Base-by-base conservation (phyloP, 2,888 invertebrate species). In the Deilephila porcellus region DNA sequence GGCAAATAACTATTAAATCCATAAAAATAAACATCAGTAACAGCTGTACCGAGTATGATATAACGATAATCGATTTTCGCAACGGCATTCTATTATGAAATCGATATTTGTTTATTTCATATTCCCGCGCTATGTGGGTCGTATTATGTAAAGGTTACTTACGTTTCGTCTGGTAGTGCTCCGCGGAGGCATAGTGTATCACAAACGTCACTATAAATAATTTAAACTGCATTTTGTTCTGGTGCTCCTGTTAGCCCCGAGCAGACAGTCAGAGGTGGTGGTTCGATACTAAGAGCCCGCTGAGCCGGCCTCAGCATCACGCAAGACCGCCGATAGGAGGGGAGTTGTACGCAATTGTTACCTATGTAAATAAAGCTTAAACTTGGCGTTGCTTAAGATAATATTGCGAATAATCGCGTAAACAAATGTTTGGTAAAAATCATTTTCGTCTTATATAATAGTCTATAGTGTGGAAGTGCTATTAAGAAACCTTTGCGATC, bases 91-190 rank as follows among this genome's bases (percentile, higher is more conserved):
- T 75, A 81, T 86, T 86, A 81, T 81, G 82, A 84, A 83, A 86
- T 76, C 71, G 76, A 75, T 76, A 75, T 81, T 80, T 81, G 81
- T 83, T 82, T 83, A 83, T 82, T 76, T 77, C 77, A 76, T 67
- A 78, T 78, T 74, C 73, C 64, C 71, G 73, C 72, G 72, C 64
- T 72, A 78, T 74, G 73, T 79, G 76, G 79, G 85, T 78, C 78
- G 77, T 56, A 76, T 74, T 74, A 77, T 76, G 78, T 77, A 75
- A 82, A 86, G 83, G 84, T 81, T 83, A 94, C 94, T 93, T 85
- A 94, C 94, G 94, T 87, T 93, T 93, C 76, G 91, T 91, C 82
- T 90, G 93, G 82, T 89, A 94, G 87, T 93, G 84, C 77, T 93
- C 93, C 73, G 88, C 93, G 11, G 83, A 76, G 34, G 88, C 80